Conservation (phyloP, 2,797 vertebrate genomes). For the Mus spretus region DNA sequence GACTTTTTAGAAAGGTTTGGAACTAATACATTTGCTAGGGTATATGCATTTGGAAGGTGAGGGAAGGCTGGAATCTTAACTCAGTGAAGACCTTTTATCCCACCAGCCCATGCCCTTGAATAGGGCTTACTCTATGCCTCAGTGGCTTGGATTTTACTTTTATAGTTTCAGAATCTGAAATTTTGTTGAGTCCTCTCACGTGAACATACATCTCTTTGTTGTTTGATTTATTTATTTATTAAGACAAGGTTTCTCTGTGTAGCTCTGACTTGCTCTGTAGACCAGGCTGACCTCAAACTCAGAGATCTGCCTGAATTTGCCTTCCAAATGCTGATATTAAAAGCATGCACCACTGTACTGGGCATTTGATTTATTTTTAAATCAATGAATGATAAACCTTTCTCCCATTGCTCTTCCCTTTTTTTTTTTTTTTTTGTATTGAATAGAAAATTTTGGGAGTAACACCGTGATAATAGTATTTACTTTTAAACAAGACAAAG, state of each 20-base stretch:
- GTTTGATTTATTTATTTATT: neutral
- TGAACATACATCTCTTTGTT: conserved; percentile 50
- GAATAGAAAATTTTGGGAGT: conserved; percentile 32
- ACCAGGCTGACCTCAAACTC: neutral
- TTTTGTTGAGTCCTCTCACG: conserved; percentile 18
- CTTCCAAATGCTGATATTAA: neutral
- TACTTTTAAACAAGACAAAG: conserved; percentile 5
- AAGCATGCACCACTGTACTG: neutral
- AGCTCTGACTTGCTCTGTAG: neutral
- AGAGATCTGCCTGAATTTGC: neutral
- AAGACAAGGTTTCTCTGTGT: neutral
- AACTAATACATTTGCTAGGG: neutral
- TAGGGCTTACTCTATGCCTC: neutral
- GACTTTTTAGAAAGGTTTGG: neutral
- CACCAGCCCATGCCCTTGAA: neutral
- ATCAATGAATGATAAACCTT: conserved; percentile 35
- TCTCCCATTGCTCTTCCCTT: neutral
- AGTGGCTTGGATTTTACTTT: conserved; percentile 36
- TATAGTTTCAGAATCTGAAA: conserved; percentile 55
- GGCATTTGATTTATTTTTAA: conserved; percentile 55
- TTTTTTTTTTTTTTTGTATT: neutral
- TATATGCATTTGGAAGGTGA: neutral
- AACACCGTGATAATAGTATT: conserved; percentile 3
- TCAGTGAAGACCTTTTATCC: neutral
- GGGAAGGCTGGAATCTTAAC: neutral